Evolutionary conservation across 2,888 invertebrate genomes (phyloP).

Genomic region (Rhaphigaster nebulosa): DNA sequence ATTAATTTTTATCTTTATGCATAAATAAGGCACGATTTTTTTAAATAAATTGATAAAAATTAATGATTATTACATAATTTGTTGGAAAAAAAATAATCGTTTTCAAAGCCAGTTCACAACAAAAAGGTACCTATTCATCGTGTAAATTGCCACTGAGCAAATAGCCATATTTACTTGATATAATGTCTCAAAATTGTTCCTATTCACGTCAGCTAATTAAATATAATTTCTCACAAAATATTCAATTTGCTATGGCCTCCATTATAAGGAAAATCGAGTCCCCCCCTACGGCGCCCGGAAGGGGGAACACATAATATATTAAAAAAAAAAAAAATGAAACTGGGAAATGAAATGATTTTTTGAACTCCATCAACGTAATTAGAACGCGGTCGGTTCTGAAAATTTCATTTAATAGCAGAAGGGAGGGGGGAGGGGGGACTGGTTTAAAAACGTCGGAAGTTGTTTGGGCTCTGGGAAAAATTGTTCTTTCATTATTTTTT

Average conservation of each 20-base stretch:
- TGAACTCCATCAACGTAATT: constrained; percentile 40
- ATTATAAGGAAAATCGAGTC: not conserved
- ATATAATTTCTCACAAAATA: not conserved
- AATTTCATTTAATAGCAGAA: constrained; percentile 20
- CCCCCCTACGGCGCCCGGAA: not conserved
- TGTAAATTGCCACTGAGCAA: too few species aligned
- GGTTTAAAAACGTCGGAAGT: constrained; percentile 28
- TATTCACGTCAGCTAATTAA: not conserved
- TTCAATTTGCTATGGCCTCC: not conserved
- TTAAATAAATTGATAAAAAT: too few species aligned
- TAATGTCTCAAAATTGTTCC: not conserved
- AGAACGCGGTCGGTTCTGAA: constrained; percentile 26
- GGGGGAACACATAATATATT: not conserved
- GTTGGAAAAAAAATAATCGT: too few species aligned
- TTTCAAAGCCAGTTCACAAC: too few species aligned
- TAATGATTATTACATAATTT: too few species aligned
- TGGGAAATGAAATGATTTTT: constrained; percentile 13
- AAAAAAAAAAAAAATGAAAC: not conserved
- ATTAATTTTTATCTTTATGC: too few species aligned
- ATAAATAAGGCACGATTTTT: too few species aligned
- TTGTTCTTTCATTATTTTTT: constrained; percentile 45
- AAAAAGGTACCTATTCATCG: too few species aligned
- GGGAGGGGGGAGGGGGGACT: not conserved
- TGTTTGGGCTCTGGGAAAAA: constrained; percentile 32
- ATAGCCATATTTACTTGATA: too few species aligned